These are phyloP conservation scores for Chalcis sispes DNA, from an alignment of 2,888 invertebrate species.

Conservation along the genomic window DNA sequence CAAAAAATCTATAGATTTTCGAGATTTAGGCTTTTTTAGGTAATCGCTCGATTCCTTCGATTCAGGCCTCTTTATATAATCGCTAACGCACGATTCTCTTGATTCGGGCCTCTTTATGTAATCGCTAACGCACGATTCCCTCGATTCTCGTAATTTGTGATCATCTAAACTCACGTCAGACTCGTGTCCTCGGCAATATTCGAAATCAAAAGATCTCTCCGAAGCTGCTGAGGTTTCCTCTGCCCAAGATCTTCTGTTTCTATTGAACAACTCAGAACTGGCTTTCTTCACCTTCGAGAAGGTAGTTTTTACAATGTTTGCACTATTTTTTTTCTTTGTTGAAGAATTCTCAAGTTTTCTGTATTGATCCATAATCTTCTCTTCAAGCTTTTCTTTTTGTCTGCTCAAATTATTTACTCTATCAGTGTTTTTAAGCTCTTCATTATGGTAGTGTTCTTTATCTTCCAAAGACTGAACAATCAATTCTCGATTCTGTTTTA, in stretches of 20 bases:
- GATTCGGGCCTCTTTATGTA: not conserved
- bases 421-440: conserved; percentile 93
- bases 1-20: not conserved
- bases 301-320: conserved; percentile 21
- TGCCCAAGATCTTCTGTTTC: conserved; percentile 80
- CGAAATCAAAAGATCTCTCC: conserved; percentile 26
- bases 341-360: conserved; percentile 83
- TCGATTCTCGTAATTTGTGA: not conserved
- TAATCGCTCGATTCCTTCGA: not conserved
- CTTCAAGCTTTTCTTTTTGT: conserved; percentile 96
- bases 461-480: conserved; percentile 91
- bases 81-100: not conserved
- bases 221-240: conserved; percentile 78
- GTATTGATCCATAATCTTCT: conserved; percentile 98
- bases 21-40: not conserved
- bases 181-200: conserved; percentile 10
- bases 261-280: conserved; percentile 32
- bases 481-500: conserved; percentile 93
- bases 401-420: conserved; percentile 90
- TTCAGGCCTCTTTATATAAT: not conserved
- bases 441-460: conserved; percentile 93
- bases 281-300: conserved; percentile 34
- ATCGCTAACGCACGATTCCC: not conserved
- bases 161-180: conserved; percentile 13
- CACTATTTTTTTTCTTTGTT: conserved; percentile 15